Base-by-base conservation (phyloP, 23 tunicate genomes). In the Styela clava region DNA sequence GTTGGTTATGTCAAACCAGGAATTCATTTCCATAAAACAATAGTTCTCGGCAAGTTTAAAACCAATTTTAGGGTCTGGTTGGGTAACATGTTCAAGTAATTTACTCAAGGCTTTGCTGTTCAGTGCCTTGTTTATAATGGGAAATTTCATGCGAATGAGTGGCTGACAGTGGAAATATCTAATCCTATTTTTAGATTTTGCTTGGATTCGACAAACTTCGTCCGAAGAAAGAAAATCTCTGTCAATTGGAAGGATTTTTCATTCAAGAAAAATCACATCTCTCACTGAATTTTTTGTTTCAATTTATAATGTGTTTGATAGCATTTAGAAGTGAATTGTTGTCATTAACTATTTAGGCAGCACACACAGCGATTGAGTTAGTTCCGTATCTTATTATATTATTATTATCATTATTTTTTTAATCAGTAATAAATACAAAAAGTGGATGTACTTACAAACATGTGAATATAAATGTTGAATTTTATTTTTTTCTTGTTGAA, bases 221-320 rank as follows among this genome's bases (percentile, higher is more conserved):
- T 79, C 33, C 88, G 83, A 35, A 82, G 69, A 73, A 91, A 91
- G 87, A 91, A 91, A 61, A 82, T 91, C 35, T 74, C 89, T 2
- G 90, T 91, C 52, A 91, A 91, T 37, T 91, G 97, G 97, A 91
- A 91, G 74, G 97, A 91, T 26, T 70, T 91, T 71, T 74, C 89
- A 44, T 86, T 91, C 84, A 91, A 91, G 87, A 91, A 91, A 63
- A 85, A 85, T 70, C 90, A 85, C 73, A 44, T 76, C 36, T 36
- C 90, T 3, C 90, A 86, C 72, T 86, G 51, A 83, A 44, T 44
- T 44, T 44, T 44, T 12, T 44, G 56, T 44, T 44, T 5, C 7
- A 5, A 44, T 44, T 44, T 44, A 44, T 67, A 44, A 5, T 44
- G 56, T 44, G 56, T 44, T 44, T 44, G 12, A 44, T 44, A 44